Percentiles rank a stretch among this genome's conserved stretches.
Conservation (phyloP, 2,888 invertebrate genomes). For the Germaria angustata region DNA sequence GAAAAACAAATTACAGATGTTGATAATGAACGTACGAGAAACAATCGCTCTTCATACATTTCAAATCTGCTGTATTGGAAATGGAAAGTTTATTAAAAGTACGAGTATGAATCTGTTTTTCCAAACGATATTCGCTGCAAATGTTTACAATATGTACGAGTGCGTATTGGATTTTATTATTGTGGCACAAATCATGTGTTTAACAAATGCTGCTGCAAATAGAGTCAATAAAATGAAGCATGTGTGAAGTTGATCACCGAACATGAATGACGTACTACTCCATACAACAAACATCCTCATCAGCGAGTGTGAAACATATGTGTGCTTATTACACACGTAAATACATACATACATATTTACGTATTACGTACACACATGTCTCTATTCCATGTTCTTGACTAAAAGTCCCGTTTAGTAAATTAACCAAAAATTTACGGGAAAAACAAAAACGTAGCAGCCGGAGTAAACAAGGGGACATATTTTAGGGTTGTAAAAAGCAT, state of each 20-base stretch:
- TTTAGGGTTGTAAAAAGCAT: slow-evolving; percentile 64
- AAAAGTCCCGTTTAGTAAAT: slow-evolving; percentile 56
- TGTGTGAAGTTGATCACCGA: slow-evolving; percentile 57
- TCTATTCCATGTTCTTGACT: not conserved
- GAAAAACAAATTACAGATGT: slow-evolving; percentile 65
- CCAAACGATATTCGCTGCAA: slow-evolving; percentile 16
- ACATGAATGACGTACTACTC: slow-evolving; percentile 37
- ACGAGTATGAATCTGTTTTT: not conserved
- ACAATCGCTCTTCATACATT: not conserved
- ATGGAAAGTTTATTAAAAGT: slow-evolving; percentile 6
- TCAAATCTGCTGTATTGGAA: not conserved
- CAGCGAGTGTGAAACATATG: slow-evolving; percentile 58
- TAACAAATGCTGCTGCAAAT: slow-evolving; percentile 64
- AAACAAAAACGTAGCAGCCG: slow-evolving; percentile 29
- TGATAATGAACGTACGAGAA: slow-evolving; percentile 13
- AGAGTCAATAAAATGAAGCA: slow-evolving; percentile 50
- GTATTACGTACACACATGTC: slow-evolving; percentile 11
- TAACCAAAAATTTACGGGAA: slow-evolving; percentile 24
- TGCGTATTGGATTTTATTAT: not conserved
- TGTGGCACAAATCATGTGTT: slow-evolving; percentile 61
- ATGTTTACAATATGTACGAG: slow-evolving; percentile 33
- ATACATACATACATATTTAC: too few species aligned
- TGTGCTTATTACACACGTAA: slow-evolving; percentile 43
- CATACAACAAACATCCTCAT: not conserved
- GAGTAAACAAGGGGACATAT: slow-evolving; percentile 36